Base-by-base conservation (phyloP, 2,113 vertebrate genomes). In the Cyanocitta stelleri region DNA sequence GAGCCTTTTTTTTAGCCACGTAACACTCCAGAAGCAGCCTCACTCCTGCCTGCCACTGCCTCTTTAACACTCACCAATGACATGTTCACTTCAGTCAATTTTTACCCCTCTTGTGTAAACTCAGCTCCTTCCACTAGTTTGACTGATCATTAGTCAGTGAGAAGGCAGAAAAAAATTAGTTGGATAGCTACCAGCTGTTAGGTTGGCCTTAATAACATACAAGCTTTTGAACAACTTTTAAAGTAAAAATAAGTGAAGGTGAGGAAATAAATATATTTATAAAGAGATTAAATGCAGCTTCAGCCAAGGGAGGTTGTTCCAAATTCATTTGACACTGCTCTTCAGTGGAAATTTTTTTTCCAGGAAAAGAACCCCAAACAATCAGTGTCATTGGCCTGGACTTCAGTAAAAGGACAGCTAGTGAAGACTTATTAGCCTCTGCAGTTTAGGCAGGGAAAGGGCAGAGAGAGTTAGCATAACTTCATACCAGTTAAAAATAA, bases 401-500 rank as follows among this genome's bases (percentile, higher is more conserved):
- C 82, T 88, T 80, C 63, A 55, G 55, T 29, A 72, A 59, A 90
- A 68, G 68, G 26, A 79, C 54, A 79, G 54, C 75, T 73, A 86
- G 79, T 88, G 55, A 92, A 84, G 68, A 74, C 52, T 67, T 48
- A 67, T 85, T 87, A 89, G 39, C 26, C 64, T 91, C 69, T 93
- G 44, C 49, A 79, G 46, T 85, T 90, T 72, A 92, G 80, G 62
- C 69, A 63, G 68, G 35, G 76, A 90, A 94, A 84, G 82, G 79
- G 92, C 75, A 69, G 49, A 74, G 83, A 59, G 91, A 58, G 35
- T 86, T 80, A 48, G 81, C 87, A 85, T 97, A 96, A 92, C 89
- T 97, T 94, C 94, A 93, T 44, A 62, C 91, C 92, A 95, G 93
- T 95, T 96, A 97, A 98, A 97, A 95, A 80, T 94, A 98, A 96